Evolutionary conservation across 2,888 invertebrate genomes (phyloP), one percentile per base, ranked within the genome.

Genomic region (Frankliniella intonsa): DNA sequence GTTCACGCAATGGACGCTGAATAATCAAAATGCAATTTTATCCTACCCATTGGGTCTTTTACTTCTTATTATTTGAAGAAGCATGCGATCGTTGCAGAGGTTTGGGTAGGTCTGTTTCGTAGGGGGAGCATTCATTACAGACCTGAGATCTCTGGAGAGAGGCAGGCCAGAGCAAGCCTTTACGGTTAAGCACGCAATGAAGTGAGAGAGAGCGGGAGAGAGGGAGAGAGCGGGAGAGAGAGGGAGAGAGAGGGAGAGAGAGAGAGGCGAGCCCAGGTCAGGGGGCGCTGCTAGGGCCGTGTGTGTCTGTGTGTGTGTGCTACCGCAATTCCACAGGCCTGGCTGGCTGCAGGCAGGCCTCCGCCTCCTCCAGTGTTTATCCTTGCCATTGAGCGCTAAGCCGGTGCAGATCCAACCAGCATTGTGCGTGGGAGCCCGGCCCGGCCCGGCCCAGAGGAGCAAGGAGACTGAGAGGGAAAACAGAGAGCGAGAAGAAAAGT

Each of bases 311-410:
- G 55, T 12, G 55, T 12, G 19, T 12, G 55, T 12, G 55, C 55
- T 2, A 7, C 55, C 14, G 55, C 55, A 19, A 11, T 14, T 55
- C 55, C 55, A 17, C 55, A 19, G 55, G 17, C 55, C n/a, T n/a
- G n/a, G n/a, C n/a, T n/a, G n/a, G n/a, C n/a, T n/a, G n/a, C n/a
- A n/a, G n/a, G n/a, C n/a, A n/a, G n/a, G 55, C 55, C 55, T 55
- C 62, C 38, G 38, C 38, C 62, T 62, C 62, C 62, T 62, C 62
- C 62, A 62, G 62, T 62, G 62, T 62, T 62, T 62, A 62, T 62
- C 62, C 62, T 62, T 11, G 62, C 62, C 62, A 62, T 62, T 62
- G 62, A 62, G 62, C 62, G 62, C 62, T 62, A 62, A 62, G 62
- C 62, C 17, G 62, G 62, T 17, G 62, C 62, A 62, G 62, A 62